Percentiles rank a stretch among this genome's conserved stretches.
phyloP scores from a whole-genome alignment of 2,888 invertebrate species.

The Torymus aiolomorphi region DNA sequence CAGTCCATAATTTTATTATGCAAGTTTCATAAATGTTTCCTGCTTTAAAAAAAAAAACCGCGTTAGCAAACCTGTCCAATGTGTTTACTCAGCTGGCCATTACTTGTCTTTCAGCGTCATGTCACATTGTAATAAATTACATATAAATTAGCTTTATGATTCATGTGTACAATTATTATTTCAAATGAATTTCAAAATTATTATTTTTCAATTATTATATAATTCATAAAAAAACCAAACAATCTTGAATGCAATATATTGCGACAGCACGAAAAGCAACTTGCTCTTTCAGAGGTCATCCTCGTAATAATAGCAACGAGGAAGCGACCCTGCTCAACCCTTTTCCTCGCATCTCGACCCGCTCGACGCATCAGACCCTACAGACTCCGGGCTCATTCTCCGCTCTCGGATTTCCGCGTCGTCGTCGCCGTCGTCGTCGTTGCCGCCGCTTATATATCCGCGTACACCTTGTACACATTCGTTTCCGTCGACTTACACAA shows the following conservation, averaged over 20 bases:
- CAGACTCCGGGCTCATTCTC: too few relatives aligned
- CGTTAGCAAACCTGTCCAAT: slow-evolving; percentile 1
- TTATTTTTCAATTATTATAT: too few relatives aligned
- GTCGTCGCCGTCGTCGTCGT: not conserved
- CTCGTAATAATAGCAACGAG: slow-evolving; percentile 24
- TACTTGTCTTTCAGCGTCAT: not conserved
- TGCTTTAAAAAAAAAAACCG: not conserved
- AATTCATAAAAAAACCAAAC: not conserved
- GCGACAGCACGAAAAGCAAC: too few relatives aligned
- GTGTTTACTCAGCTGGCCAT: slow-evolving; percentile 1
- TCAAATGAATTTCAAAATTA: too few relatives aligned
- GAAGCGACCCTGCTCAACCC: slow-evolving; percentile 20
- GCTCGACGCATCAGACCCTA: not conserved
- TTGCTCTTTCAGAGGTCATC: slow-evolving; percentile 12
- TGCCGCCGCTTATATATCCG: slow-evolving; percentile 11
- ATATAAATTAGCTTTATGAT: too few relatives aligned
- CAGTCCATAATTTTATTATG: slow-evolving; percentile 19
- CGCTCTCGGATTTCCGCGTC: slow-evolving; percentile 50
- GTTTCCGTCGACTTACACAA: slow-evolving; percentile 50
- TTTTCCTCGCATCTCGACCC: not conserved
- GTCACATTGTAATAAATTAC: too few relatives aligned
- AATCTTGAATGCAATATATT: too few relatives aligned
- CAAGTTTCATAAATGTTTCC: not conserved
- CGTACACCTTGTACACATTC: slow-evolving; percentile 51
- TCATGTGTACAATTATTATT: too few relatives aligned